Conservation (phyloP, 2,888 invertebrate genomes). For the Eupithecia subfuscata region DNA sequence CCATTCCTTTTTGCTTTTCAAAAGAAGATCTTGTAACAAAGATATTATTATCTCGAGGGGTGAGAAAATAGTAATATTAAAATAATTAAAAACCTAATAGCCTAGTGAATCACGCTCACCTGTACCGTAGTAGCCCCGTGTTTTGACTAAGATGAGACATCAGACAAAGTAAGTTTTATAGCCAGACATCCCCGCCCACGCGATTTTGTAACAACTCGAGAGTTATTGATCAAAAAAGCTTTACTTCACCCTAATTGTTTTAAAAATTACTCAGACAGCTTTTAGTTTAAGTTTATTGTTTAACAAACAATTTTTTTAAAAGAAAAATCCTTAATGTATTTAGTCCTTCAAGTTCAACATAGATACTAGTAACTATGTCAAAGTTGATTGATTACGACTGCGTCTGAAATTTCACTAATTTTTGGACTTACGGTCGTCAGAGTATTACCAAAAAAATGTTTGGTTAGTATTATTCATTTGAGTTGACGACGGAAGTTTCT, state of each 20-base stretch:
- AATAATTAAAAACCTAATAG: background rate
- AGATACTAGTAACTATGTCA: background rate
- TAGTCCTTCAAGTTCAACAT: background rate
- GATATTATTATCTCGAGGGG: background rate
- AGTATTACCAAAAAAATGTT: background rate
- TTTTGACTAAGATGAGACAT: constrained; percentile 21
- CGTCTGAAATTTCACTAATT: background rate
- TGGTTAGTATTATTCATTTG: background rate
- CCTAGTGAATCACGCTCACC: constrained; percentile 14
- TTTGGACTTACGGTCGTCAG: background rate
- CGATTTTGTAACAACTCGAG: constrained; percentile 15
- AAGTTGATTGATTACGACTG: background rate
- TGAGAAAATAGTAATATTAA: background rate
- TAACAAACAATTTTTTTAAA: constrained; percentile 3
- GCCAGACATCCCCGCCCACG: constrained; percentile 16
- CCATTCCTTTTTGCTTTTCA: background rate
- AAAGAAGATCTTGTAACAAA: background rate
- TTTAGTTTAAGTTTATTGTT: background rate
- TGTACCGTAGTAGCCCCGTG: constrained; percentile 9
- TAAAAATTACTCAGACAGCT: constrained; percentile 5
- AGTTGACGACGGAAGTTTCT: constrained; percentile 37
- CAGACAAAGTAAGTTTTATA: constrained; percentile 29
- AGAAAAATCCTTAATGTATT: background rate
- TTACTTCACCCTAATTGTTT: constrained; percentile 2
- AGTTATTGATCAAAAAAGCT: constrained; percentile 14